Evolutionary conservation across 2,797 vertebrate species (phyloP), one percentile per base, ranked within the genome.

Genomic region (Percopsis omiscomaycus): DNA sequence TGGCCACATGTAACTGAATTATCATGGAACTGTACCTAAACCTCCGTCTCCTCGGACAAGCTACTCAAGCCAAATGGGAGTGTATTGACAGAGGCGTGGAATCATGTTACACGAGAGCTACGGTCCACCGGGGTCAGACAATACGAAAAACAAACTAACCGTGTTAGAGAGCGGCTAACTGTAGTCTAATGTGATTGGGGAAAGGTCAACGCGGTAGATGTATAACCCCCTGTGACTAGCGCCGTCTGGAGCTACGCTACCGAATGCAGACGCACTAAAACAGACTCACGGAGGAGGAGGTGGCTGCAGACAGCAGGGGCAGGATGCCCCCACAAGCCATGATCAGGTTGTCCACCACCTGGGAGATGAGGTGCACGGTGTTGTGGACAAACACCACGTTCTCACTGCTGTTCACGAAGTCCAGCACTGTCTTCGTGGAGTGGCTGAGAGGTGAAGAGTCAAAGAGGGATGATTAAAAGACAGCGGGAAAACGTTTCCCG

Each of bases 321-420:
- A 99, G 90, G 83, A 99, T 99, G 61, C 98, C 97, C 80, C 98
- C 98, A 80, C 96, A 98, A 48, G 96, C 94, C 97, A 99, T 98
- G 86, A 99, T 94, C 90, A 99, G 95, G 84, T 96, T 99, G 93
- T 99, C 97, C 88, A 96, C 93, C 89, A 99, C 95, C 91, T 99
- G 97, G 78, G 98, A 99, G 88, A 99, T 92, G 79, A 99, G 95
- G 85, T 99, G 98, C 59, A 99, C 89, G 0, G 96, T 98, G 90
- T 99, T 99, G 92, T 99, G 98, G 75, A 99, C 97, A 89, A 99
- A 99, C 78, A 99, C 92, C 0, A 96, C 88, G 51, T 98, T 99
- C 85, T 99, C 97, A 12, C 92, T 98, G 94, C 95, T 98, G 90
- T 99, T 99, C 87, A 98, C 97, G 76, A 99, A 98, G 87, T 99